Conservation (phyloP, 2,797 vertebrate species). For the Hirundo rustica region DNA sequence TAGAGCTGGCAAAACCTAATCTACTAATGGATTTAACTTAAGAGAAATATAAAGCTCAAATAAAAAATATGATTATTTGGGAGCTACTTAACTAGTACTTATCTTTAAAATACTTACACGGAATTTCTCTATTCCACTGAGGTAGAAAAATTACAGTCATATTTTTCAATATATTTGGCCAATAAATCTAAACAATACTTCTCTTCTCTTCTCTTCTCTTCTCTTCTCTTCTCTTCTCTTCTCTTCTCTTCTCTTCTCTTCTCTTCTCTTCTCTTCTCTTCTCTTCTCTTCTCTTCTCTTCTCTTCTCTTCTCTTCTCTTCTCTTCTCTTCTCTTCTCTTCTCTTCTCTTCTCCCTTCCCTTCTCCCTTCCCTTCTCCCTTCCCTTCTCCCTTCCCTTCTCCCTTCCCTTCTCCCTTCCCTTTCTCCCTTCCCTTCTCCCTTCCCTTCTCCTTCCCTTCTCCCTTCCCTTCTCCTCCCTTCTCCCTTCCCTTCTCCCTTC, state of each 20-base stretch:
- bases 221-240: too few relatives aligned
- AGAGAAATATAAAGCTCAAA: conserved; percentile 37
- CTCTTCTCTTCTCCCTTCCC: not conserved
- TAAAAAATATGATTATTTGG: conserved; percentile 57
- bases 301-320: too few relatives aligned
- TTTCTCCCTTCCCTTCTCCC: too few relatives aligned
- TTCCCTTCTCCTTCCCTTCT: too few relatives aligned
- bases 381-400: too few relatives aligned
- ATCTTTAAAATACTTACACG: conserved; percentile 30
- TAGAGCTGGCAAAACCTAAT: conserved; percentile 66
- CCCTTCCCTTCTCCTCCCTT: too few relatives aligned
- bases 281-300: too few relatives aligned
- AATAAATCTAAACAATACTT: not conserved
- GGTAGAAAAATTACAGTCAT: not conserved
- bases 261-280: too few relatives aligned
- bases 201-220: too few relatives aligned
- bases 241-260: too few relatives aligned
- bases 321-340: too few relatives aligned
- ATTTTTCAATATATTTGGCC: not conserved
- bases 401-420: not conserved
- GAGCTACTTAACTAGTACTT: conserved; percentile 38
- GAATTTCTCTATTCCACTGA: conserved; percentile 26
- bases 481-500: too few relatives aligned
- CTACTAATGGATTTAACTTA: conserved; percentile 73
- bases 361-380: not conserved